Conservation (phyloP, 2,888 invertebrate genomes). For the Scaptomyza cyrtandrae region DNA sequence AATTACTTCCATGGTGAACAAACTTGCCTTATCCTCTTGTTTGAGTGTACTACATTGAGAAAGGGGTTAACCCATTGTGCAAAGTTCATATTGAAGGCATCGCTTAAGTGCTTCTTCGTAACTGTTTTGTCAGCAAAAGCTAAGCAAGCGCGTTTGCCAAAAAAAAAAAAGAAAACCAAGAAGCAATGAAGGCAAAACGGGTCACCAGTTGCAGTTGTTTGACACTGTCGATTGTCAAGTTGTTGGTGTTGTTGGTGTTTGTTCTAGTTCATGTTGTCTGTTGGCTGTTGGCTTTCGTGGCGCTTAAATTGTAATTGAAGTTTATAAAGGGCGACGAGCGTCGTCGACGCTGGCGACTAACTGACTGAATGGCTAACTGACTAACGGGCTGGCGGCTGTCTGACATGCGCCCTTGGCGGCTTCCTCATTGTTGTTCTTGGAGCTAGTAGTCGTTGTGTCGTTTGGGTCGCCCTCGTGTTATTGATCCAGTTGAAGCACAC, state of each 20-base stretch:
- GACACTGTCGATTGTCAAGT: conserved; percentile 8
- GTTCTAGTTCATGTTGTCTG: conserved; percentile 18
- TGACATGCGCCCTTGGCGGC: conserved; percentile 63
- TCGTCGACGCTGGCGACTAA: conserved; percentile 43
- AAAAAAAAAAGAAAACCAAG: conserved; percentile 1
- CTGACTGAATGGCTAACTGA: conserved; percentile 33
- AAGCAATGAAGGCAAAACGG: conserved; percentile 41
- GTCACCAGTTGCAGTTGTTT: conserved; percentile 69
- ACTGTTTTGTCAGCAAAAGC: not conserved
- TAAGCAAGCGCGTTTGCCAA: conserved; percentile 26
- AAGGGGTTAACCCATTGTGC: not conserved
- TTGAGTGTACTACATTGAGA: too few species aligned
- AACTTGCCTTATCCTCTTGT: conserved; percentile 1
- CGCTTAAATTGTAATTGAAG: conserved; percentile 67
- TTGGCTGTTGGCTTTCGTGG: conserved; percentile 45
- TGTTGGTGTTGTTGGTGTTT: conserved; percentile 8
- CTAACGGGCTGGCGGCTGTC: conserved; percentile 14
- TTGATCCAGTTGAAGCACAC: conserved; percentile 55
- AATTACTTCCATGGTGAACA: conserved; percentile 1
- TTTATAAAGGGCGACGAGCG: conserved; percentile 51
- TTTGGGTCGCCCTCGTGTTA: conserved; percentile 36
- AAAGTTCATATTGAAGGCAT: conserved; percentile 11
- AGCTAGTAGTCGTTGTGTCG: not conserved
- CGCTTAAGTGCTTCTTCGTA: conserved; percentile 3
- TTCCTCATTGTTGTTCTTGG: conserved; percentile 14